These are phyloP conservation scores for Anagyrus pseudococci DNA, from an alignment of 2,888 invertebrate genomes.

Conservation along the genomic window DNA sequence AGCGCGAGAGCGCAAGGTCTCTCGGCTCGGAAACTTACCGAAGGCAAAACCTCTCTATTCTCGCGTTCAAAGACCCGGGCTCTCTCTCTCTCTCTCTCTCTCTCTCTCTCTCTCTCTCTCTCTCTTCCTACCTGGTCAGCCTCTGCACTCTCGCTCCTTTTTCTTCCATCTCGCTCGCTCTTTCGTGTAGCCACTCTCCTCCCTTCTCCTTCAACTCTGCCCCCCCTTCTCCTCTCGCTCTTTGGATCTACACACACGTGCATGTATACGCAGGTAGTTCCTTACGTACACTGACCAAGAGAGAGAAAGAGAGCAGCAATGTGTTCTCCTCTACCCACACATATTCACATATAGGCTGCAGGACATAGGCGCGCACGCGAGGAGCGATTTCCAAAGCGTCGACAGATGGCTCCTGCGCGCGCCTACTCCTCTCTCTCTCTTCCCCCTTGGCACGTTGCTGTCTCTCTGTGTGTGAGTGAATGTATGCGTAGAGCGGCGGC, in stretches of 20 bases:
- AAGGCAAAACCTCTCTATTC: neutral
- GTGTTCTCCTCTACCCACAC: too few species aligned
- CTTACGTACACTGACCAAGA: too few species aligned
- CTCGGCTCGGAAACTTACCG: neutral
- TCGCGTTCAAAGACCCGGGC: neutral
- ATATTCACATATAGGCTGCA: too few species aligned
- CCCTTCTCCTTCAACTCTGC: neutral
- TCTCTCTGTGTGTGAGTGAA: neutral
- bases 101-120: neutral
- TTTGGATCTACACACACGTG: neutral
- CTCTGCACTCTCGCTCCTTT: neutral
- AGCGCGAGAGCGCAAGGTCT: too few species aligned
- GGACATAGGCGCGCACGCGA: neutral
- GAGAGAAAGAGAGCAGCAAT: too few species aligned
- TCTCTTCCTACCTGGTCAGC: neutral
- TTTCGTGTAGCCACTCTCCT: neutral
- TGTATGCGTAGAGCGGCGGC: too few species aligned
- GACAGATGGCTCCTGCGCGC: constrained; percentile 35
- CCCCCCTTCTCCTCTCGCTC: neutral
- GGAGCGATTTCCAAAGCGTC: constrained; percentile 30
- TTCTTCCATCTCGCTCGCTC: neutral
- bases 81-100: neutral
- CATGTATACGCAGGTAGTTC: neutral
- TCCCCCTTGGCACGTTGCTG: constrained; percentile 1
- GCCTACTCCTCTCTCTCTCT: constrained; percentile 9